Conservation (phyloP, 2,797 vertebrate genomes). For the Miichthys miiuy region DNA sequence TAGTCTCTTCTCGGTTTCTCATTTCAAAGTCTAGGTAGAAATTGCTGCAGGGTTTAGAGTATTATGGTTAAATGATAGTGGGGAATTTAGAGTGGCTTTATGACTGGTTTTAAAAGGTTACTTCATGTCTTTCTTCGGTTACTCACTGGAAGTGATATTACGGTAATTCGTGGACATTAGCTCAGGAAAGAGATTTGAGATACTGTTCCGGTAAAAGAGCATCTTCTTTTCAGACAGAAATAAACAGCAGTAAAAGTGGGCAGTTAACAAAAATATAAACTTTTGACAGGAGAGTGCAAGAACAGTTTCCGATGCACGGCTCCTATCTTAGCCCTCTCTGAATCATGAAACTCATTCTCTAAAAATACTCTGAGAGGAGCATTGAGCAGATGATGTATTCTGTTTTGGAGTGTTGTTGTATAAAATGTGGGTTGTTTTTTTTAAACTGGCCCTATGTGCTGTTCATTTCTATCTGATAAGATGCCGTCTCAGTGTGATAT, state of each 20-base stretch:
- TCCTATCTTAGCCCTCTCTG: slow-evolving; percentile 30
- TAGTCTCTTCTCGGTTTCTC: background rate
- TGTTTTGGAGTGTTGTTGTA: slow-evolving; percentile 30
- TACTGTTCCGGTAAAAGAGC: slow-evolving; percentile 20
- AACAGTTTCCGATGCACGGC: slow-evolving; percentile 10
- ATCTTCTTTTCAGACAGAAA: slow-evolving; percentile 34
- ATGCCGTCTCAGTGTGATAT: slow-evolving; percentile 34
- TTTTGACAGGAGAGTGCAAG: slow-evolving; percentile 21
- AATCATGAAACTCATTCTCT: slow-evolving; percentile 40
- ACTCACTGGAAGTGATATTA: slow-evolving; percentile 19
- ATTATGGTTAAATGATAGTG: slow-evolving; percentile 14
- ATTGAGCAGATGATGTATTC: slow-evolving; percentile 45
- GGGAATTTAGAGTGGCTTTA: slow-evolving; percentile 24
- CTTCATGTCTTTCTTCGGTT: slow-evolving; percentile 9
- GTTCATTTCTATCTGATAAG: slow-evolving; percentile 46
- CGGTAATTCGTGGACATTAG: slow-evolving; percentile 23
- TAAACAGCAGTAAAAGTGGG: slow-evolving; percentile 20
- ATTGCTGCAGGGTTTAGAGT: slow-evolving; percentile 1
- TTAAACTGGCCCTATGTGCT: background rate
- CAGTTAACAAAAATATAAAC: slow-evolving; percentile 46
- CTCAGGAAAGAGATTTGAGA: slow-evolving; percentile 27
- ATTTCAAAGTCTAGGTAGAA: background rate
- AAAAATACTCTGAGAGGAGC: slow-evolving; percentile 42
- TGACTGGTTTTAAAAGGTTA: slow-evolving; percentile 38
- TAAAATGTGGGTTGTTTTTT: slow-evolving; percentile 23